These are phyloP conservation scores for Poeciliopsis presidionis DNA, from an alignment of 2,797 vertebrate species.

Conservation along the genomic window DNA sequence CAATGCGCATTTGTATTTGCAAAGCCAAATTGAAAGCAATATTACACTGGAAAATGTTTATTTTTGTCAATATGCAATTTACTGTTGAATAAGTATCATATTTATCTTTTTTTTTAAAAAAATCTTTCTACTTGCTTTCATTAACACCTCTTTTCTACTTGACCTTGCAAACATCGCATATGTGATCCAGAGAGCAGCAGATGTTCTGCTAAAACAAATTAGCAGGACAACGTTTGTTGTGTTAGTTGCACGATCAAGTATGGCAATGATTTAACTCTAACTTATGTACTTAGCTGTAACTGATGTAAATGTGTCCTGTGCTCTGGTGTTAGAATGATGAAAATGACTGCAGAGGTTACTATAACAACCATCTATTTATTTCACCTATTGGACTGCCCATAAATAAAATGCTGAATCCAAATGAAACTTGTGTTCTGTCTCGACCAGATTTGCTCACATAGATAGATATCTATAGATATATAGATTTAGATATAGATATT, in stretches of 20 bases:
- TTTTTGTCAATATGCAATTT: conserved; percentile 43
- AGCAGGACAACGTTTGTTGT: conserved; percentile 24
- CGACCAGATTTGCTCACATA: background rate
- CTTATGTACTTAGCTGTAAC: conserved; percentile 76
- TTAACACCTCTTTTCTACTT: conserved; percentile 59
- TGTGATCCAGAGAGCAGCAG: conserved; percentile 43
- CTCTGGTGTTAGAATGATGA: conserved; percentile 36
- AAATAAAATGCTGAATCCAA: conserved; percentile 71
- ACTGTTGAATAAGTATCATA: conserved; percentile 56
- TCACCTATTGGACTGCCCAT: conserved; percentile 51
- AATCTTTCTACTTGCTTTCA: conserved; percentile 48
- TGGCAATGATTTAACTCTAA: conserved; percentile 42
- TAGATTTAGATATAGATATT: too few species aligned
- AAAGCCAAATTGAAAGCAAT: conserved; percentile 68
- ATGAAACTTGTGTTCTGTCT: background rate
- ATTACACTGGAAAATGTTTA: conserved; percentile 55
- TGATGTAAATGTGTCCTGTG: conserved; percentile 46
- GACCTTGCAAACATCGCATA: conserved; percentile 10
- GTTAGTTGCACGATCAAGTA: conserved; percentile 34
- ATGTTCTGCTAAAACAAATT: conserved; percentile 47
- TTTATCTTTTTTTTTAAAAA: conserved; percentile 79
- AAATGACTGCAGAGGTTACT: conserved; percentile 19
- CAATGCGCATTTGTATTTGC: conserved; percentile 15
- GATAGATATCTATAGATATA: too few species aligned
- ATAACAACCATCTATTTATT: conserved; percentile 61